Conservation (phyloP, 2,113 vertebrate genomes). For the Ammodytes marinus region DNA sequence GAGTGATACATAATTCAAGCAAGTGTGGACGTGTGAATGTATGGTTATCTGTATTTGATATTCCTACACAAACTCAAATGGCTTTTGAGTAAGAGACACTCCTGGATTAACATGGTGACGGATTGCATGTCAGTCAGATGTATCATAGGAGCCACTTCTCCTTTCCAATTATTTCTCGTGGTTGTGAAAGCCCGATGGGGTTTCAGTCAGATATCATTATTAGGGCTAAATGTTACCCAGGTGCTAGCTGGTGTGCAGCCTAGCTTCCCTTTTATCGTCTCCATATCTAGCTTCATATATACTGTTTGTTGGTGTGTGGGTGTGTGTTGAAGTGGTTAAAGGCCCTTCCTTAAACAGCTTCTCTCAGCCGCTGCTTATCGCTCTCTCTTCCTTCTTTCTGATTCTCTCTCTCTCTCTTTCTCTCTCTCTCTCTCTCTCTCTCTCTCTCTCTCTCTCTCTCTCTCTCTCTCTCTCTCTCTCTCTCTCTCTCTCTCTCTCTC, state of each 20-base stretch:
- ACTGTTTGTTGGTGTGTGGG: background rate
- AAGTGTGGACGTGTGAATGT: background rate
- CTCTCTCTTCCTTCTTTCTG: conserved; percentile 20
- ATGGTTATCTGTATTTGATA: no score
- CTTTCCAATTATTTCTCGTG: conserved; percentile 11
- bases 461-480: no score
- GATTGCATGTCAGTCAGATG: background rate
- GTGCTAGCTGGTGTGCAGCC: background rate
- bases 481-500: no score
- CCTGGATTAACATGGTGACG: conserved; percentile 2
- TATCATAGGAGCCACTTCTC: conserved; percentile 37
- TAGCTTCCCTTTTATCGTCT: background rate
- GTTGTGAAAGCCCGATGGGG: conserved; percentile 7
- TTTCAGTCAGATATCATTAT: background rate
- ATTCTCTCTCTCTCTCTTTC: background rate
- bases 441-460: no score
- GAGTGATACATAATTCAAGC: background rate
- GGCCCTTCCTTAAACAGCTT: conserved; percentile 12
- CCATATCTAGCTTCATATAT: background rate
- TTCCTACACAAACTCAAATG: background rate
- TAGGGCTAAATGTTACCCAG: background rate
- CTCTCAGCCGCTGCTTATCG: background rate
- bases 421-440: no score
- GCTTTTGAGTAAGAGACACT: background rate
- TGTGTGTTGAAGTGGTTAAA: conserved; percentile 31